Percentiles rank a stretch among this genome's conserved stretches.
These are phyloP conservation scores for Chydorus sphaericus DNA, from an alignment of 2,888 invertebrate species.

Conservation along the genomic window DNA sequence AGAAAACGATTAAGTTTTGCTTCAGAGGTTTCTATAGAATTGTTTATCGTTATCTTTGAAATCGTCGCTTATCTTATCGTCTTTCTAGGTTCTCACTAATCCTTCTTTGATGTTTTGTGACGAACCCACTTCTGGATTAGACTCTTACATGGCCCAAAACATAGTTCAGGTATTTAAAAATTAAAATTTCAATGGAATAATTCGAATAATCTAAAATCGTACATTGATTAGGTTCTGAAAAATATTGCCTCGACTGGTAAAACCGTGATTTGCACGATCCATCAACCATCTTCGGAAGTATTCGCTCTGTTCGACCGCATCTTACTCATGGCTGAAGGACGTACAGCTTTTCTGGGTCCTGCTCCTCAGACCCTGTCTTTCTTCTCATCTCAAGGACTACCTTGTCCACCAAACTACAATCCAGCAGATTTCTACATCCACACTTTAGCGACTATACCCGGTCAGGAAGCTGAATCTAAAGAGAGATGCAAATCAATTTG, in stretches of 20 bases:
- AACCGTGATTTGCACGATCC: constrained; percentile 34
- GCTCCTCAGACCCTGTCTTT: constrained; percentile 23
- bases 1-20: constrained; percentile 89
- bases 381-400: constrained; percentile 24
- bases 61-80: background rate
- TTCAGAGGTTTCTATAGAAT: constrained; percentile 51
- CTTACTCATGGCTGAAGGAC: constrained; percentile 31
- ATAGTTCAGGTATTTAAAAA: constrained; percentile 28
- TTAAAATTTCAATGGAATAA: background rate
- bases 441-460: constrained; percentile 31
- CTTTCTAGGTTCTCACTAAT: constrained; percentile 31
- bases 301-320: constrained; percentile 31
- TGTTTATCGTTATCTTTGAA: no score
- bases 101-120: constrained; percentile 37
- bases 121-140: constrained; percentile 38
- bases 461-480: constrained; percentile 25
- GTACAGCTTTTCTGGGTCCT: constrained; percentile 32
- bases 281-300: constrained; percentile 34
- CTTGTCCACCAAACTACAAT: constrained; percentile 32
- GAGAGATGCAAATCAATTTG: constrained; percentile 8
- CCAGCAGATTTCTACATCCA: constrained; percentile 35
- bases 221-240: constrained; percentile 8
- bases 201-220: no score
- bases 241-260: constrained; percentile 27
- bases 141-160: constrained; percentile 36